Percentiles rank a stretch among this genome's conserved stretches.
These are phyloP conservation scores for Arctia plantaginis DNA, from an alignment of 2,888 invertebrate species.

Conservation along the genomic window DNA sequence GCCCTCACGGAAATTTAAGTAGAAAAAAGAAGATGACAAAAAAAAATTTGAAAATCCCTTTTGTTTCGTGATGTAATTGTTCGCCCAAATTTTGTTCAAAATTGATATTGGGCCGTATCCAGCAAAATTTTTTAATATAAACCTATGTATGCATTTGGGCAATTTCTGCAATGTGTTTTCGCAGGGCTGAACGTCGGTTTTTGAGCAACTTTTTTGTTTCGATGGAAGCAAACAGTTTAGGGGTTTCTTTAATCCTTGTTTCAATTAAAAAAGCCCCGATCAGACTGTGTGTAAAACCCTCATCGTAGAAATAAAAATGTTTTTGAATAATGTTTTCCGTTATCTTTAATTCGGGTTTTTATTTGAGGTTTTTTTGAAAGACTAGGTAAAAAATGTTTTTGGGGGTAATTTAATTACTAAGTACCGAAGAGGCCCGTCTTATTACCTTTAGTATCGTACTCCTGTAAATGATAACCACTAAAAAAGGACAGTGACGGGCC, in stretches of 20 bases:
- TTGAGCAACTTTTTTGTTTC: conserved; percentile 41
- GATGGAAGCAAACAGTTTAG: conserved; percentile 16
- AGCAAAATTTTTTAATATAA: conserved; percentile 46
- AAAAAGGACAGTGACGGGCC: too few species aligned
- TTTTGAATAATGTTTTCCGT: too few species aligned
- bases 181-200: conserved; percentile 40
- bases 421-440: too few species aligned
- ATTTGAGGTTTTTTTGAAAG: too few species aligned
- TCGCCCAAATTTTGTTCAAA: conserved; percentile 42
- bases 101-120: conserved; percentile 32
- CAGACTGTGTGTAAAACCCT: too few species aligned
- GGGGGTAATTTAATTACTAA: too few species aligned
- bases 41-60: conserved; percentile 6
- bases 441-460: too few species aligned
- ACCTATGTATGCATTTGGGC: conserved; percentile 44
- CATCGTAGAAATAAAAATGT: too few species aligned
- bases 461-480: too few species aligned
- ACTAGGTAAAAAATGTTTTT: too few species aligned
- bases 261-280: too few species aligned
- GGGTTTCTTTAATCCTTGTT: background rate
- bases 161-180: conserved; percentile 48
- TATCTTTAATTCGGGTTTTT: too few species aligned
- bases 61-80: conserved; percentile 39
- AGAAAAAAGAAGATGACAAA: background rate
- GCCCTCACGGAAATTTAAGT: conserved; percentile 6